Base-by-base conservation (phyloP, 2,113 vertebrate genomes). In the Albula glossodonta region DNA sequence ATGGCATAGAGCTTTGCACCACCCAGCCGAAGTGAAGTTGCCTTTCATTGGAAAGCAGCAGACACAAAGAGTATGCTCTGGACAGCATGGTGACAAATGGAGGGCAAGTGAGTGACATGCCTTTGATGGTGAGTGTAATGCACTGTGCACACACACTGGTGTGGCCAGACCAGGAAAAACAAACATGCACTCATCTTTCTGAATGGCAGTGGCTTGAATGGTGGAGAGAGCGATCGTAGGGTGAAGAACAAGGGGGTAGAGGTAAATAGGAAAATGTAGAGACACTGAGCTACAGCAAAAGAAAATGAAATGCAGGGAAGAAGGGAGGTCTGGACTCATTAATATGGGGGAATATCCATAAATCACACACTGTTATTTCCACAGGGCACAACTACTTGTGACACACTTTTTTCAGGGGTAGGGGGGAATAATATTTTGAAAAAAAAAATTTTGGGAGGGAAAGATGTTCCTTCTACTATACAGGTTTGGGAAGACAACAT, bases 111-210 rank as follows among this genome's bases (percentile, higher is more conserved):
- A 77, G 51, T 63, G 78, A 82, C 53, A 50, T 9, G 51, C 25
- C 52, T 80, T 12, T n/a, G 12, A 41, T 51, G 22, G 50, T 77
- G 51, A 57, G 41, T 63, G 48, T 49, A 49, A 66, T 50, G 10
- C 25, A 49, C 51, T 81, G 60, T 83, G 66, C 63, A 66, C 52
- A 48, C 51, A 51, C 22, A 82, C n/a, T 52, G 56, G n/a, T 51
- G 81, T 31, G 53, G 60, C 31, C 83, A 48, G 57, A 51, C 25
- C 78, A 86, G 84, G 87, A 87, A 83, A 87, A 84, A 89, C 85
- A 88, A 84, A 86, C 84, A 60, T 22, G 22, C 31, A 15, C 81
- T 50, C n/a, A 82, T 80, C 22, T 84, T 49, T n/a, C 49, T 48
- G 17, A 77, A 57, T 6, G 25, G n/a, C 53, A 17, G 53, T 10